Evolutionary conservation across 2,797 vertebrate species (phyloP).

Genomic region (Telmatherina bonti): DNA sequence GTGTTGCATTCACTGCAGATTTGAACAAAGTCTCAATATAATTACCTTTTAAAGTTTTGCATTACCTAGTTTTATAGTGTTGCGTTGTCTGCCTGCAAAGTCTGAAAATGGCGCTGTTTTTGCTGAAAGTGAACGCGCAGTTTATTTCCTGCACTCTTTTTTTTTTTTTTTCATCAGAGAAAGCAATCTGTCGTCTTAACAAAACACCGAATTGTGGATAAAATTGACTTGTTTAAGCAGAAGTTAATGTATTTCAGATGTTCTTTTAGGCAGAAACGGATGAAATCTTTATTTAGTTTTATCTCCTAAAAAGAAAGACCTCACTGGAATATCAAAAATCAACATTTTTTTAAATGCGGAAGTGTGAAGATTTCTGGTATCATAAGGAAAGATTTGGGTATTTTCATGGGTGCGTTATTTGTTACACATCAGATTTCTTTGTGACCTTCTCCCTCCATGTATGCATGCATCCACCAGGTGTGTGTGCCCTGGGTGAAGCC

Average conservation of each 20-base stretch:
- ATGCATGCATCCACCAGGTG: slow-evolving; percentile 62
- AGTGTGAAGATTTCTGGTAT: neutral
- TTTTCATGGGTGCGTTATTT: neutral
- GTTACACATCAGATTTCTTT: neutral
- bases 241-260: neutral
- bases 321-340: neutral
- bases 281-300: neutral
- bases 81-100: neutral
- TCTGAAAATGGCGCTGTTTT: slow-evolving; percentile 58
- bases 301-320: neutral
- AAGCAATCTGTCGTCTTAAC: neutral
- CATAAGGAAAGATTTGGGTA: neutral
- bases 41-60: neutral
- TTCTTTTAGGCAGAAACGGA: neutral
- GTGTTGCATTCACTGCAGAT: neutral
- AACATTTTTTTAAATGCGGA: neutral
- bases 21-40: neutral
- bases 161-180: neutral
- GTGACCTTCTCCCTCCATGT: too few species aligned
- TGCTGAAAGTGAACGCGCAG: slow-evolving; percentile 3
- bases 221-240: neutral
- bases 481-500: slow-evolving; percentile 67
- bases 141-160: slow-evolving; percentile 57
- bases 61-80: neutral
- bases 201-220: neutral